A percentile compares a stretch with the other conserved stretches of the same genome.
phyloP scores from a whole-genome alignment of 1,140 invertebrate genomes.

The Elymnias hypermnestra region DNA sequence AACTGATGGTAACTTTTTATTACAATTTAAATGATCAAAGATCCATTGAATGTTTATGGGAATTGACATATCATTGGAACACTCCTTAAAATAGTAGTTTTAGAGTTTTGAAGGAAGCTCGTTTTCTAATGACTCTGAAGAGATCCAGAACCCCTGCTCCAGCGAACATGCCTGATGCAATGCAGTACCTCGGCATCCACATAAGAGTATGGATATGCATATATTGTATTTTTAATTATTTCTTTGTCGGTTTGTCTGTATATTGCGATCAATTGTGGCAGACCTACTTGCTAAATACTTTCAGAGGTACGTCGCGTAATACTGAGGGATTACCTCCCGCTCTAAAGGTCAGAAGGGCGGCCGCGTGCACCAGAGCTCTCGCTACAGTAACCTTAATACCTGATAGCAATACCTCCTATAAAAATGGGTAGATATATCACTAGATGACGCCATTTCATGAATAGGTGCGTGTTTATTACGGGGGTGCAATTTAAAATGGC shows the following conservation, averaged over 20 bases:
- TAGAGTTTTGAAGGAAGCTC: no score
- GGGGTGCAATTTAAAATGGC: conserved; percentile 15
- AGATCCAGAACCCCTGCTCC: no score
- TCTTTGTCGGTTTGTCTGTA: background rate
- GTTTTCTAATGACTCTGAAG: no score
- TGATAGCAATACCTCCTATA: conserved; percentile 23
- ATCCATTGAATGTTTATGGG: no score
- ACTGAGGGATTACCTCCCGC: conserved; percentile 40
- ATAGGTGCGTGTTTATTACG: conserved; percentile 20
- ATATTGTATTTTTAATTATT: background rate
- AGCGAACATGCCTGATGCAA: no score
- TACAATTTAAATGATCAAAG: no score
- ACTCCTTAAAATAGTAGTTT: no score
- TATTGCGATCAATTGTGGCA: background rate
- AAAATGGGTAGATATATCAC: background rate
- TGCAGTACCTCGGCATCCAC: no score
- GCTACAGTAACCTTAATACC: conserved; percentile 44
- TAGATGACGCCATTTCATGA: conserved; percentile 21
- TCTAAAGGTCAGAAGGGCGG: conserved; percentile 57
- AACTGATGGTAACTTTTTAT: no score
- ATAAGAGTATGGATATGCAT: no score
- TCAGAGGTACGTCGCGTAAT: conserved; percentile 39
- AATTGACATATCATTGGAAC: no score
- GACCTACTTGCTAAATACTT: conserved; percentile 21
- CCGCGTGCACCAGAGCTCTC: conserved; percentile 13